Evolutionary conservation across 2,888 invertebrate genomes (phyloP), one percentile per base, ranked within the genome.

Genomic region (Cryptosula pallasiana): DNA sequence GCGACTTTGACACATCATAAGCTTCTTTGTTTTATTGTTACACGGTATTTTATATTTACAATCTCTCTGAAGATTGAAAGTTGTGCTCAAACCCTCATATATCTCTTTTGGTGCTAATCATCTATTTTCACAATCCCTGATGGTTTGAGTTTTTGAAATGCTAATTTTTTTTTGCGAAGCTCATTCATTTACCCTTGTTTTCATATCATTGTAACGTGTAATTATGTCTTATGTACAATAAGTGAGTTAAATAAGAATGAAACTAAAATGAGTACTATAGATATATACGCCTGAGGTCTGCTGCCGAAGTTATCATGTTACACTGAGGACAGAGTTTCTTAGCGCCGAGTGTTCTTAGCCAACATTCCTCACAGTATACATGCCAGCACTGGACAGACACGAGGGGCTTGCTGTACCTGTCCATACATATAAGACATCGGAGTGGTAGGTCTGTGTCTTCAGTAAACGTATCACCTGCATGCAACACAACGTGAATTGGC

Each of bases 341-440:
- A 0, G 92, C 91, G 55, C 92, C 91, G 87, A 90, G 81, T 63
- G 90, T 90, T 80, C 89, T 89, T 34, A 91, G 85, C 91, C 91
- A 91, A 81, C 91, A 91, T 76, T 89, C 88, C 87, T 95, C 94
- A 81, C 96, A 96, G 84, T 95, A 93, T 0, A 95, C 95, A 84
- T 96, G 96, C 95, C 95, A 96, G 84, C 96, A 96, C 81, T 93
- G 93, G 74, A 95, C 91, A 0, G 95, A 95, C 71, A 94, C 93
- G 3, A 94, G 91, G 0, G 95, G 94, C 55, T 92, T 92, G 72
- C 88, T 88, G 84, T 93, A 93, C 35, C 90, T 88, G 71, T 92
- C 94, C 63, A 63, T 63, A 32, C 63, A 63, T 27, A 63, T 63
- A 13, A 63, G 34, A 63, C 63, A 63, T 32, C 63, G 27, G 32